Conservation (phyloP, 2,888 invertebrate species). For the Drosophila kanekoi region DNA sequence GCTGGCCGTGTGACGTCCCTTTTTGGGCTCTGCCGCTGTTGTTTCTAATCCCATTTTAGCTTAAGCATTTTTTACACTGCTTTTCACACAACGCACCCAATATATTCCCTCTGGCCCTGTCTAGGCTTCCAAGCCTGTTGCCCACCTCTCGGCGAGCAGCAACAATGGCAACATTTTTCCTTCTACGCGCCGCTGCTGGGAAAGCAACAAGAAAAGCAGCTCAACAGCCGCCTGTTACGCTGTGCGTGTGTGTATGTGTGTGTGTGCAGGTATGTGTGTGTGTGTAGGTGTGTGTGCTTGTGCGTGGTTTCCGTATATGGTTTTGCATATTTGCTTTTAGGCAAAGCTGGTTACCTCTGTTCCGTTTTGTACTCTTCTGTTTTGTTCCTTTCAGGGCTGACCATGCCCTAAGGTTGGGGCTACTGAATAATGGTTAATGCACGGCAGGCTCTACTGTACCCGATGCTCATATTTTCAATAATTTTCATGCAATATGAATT, state of each 20-base stretch:
- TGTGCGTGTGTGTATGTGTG: conserved; percentile 5
- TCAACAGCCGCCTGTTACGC: conserved; percentile 39
- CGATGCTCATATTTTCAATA: conserved; percentile 4
- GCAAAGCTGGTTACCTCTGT: conserved; percentile 30
- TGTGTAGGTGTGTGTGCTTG: background rate
- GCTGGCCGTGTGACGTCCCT: conserved; percentile 22
- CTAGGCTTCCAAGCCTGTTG: conserved; percentile 30
- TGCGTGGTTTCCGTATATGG: conserved; percentile 21
- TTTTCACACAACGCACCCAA: conserved; percentile 56
- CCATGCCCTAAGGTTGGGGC: conserved; percentile 12
- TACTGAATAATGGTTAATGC: conserved; percentile 10
- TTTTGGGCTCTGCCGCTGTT: conserved; percentile 43
- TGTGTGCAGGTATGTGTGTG: conserved; percentile 11
- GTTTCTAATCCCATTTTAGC: conserved; percentile 78
- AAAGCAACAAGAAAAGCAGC: conserved; percentile 53
- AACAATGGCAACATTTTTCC: conserved; percentile 21
- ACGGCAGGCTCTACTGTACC: conserved; percentile 4
- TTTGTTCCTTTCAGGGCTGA: background rate
- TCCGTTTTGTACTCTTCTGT: conserved; percentile 1
- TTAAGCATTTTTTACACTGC: conserved; percentile 75
- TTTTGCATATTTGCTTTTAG: conserved; percentile 53
- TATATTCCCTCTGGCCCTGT: conserved; percentile 32
- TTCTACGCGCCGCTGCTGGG: conserved; percentile 23
- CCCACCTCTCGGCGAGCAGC: conserved; percentile 16
- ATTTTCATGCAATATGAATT: conserved; percentile 17